These are phyloP conservation scores for Tachina fera DNA, from an alignment of 2,888 invertebrate genomes.

Conservation along the genomic window DNA sequence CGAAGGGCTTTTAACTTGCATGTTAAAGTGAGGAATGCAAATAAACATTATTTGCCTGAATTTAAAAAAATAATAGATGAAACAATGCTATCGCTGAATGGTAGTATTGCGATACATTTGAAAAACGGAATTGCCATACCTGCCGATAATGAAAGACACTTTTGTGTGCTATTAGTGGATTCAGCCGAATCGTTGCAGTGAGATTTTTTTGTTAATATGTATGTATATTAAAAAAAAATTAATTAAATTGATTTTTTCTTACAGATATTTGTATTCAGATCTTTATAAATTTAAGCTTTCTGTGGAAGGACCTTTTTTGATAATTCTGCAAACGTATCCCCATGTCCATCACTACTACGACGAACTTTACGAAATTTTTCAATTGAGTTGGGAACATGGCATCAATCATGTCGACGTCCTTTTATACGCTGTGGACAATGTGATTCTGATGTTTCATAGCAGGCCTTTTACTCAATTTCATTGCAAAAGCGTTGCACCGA, in stretches of 20 bases:
- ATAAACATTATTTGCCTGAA: conserved; percentile 50
- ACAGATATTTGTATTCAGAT: conserved; percentile 67
- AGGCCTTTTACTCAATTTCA: conserved; percentile 72
- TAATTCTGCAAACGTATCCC: conserved; percentile 72
- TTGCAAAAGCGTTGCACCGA: conserved; percentile 71
- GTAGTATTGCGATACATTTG: conserved; percentile 65
- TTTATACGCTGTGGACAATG: conserved; percentile 70
- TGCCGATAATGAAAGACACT: conserved; percentile 71
- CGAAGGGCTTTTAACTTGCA: conserved; percentile 69
- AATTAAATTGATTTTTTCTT: background rate
- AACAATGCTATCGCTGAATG: conserved; percentile 42
- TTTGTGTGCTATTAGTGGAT: conserved; percentile 73
- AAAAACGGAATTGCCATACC: conserved; percentile 66
- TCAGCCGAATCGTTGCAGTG: conserved; percentile 67
- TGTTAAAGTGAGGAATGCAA: conserved; percentile 46
- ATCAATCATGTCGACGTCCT: conserved; percentile 73
- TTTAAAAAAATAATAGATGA: conserved; percentile 71
- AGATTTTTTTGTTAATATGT: too few species aligned
- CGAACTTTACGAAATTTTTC: conserved; percentile 70
- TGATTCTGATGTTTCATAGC: conserved; percentile 72
- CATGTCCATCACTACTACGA: conserved; percentile 70
- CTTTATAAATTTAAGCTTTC: conserved; percentile 67
- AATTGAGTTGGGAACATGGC: conserved; percentile 68
- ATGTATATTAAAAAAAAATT: too few species aligned
- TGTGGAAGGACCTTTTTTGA: conserved; percentile 71